A percentile compares a stretch with the other conserved stretches of the same genome.
These are phyloP conservation scores for Eudyptes chrysolophus DNA, from an alignment of 2,113 vertebrate genomes.

Conservation along the genomic window DNA sequence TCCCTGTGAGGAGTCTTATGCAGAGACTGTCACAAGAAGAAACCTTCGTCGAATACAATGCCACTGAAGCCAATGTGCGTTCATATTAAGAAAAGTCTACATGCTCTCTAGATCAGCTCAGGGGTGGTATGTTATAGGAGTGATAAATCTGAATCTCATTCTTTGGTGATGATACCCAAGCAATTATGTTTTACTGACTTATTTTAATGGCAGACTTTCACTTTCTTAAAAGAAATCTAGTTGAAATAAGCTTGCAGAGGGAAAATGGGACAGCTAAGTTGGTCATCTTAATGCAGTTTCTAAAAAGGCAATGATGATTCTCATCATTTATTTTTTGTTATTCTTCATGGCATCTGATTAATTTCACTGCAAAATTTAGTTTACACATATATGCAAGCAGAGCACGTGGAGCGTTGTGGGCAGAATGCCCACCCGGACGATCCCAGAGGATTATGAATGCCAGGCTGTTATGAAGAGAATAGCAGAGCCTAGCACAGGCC, in stretches of 20 bases:
- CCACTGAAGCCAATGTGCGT: not conserved
- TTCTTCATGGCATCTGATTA: not conserved
- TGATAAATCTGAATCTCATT: not conserved
- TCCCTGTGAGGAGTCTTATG: not conserved
- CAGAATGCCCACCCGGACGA: not conserved
- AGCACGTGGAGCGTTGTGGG: not conserved
- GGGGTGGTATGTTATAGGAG: not conserved
- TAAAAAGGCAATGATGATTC: not conserved
- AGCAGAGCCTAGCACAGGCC: not conserved
- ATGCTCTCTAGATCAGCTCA: not conserved
- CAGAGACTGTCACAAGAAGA: not conserved
- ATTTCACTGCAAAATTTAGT: not conserved
- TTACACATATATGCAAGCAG: not conserved
- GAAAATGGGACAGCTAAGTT: not conserved
- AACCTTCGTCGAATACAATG: not conserved
- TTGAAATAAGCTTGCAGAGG: not conserved
- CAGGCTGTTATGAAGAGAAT: not conserved
- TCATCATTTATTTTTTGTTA: not conserved
- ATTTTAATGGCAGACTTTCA: not conserved
- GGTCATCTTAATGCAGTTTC: not conserved
- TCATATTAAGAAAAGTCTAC: not conserved
- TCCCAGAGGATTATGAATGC: not conserved
- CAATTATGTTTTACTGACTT: not conserved
- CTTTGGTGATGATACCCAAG: not conserved
- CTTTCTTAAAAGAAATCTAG: not conserved